Base-by-base conservation (phyloP, 2,797 vertebrate genomes). In the Neostethus bicornis region DNA sequence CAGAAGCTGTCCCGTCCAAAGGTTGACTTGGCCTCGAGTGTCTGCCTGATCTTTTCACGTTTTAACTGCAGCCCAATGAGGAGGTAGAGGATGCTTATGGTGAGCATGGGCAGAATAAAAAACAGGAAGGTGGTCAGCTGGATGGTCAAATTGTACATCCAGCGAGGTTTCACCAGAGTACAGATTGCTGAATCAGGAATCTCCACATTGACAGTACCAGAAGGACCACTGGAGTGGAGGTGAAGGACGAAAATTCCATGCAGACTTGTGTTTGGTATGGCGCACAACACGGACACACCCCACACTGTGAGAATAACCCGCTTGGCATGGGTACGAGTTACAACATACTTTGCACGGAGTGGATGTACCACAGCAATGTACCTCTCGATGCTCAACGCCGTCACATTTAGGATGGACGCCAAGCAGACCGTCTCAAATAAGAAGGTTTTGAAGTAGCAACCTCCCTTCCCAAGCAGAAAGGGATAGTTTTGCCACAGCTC, bases 401-500 rank as follows among this genome's bases (percentile, higher is more conserved):
- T 98, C 46, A 98, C 94, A 0, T 96, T 98, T 35, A 99, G 92
- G 79, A 98, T 95, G 0, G 96, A 98, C 0, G 96, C 95, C 0
- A 98, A 93, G 82, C 96, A 98, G 16, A 95, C 96, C 0, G 92
- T 95, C 86, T 98, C 96, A 0, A 98, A 96, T 25, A 98, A 89
- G 80, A 98, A 85, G 0, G 90, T 96, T 73, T 95, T 97, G 73
- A 98, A 97, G 71, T 94, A 94, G 89, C 97, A 99, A 66, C 94
- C 95, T 0, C 86, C 84, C 0, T 85, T 45, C 0, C 96, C 96
- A 34, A 99, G 75, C 47, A 94, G 90, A 82, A 96, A 98, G 0
- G 96, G 96, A 81, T 98, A 98, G 84, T 96, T 99, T 62, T 88
- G 90, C 94, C 93, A 94, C 88, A 98, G 85, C 79, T 99, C 96